Percentiles rank a stretch among this genome's conserved stretches.
These are phyloP conservation scores for Puntigrus tetrazona DNA, from an alignment of 2,113 vertebrate species.

Conservation along the genomic window DNA sequence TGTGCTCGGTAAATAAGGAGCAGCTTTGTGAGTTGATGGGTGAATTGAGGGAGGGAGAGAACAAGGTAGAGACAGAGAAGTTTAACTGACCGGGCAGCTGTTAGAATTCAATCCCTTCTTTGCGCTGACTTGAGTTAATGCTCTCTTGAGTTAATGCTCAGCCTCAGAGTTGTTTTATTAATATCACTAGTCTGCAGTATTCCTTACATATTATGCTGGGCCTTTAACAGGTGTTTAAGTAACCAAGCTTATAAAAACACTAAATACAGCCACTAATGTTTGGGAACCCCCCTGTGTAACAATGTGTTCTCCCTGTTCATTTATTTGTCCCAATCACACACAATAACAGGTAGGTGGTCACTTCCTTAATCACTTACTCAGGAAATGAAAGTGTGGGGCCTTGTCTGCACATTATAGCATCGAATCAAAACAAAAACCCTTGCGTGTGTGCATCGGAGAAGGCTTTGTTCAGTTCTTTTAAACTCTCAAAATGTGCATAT, in stretches of 20 bases:
- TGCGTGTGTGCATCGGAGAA: slow-evolving; percentile 39
- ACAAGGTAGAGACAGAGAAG: slow-evolving; percentile 55
- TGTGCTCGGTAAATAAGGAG: slow-evolving; percentile 74
- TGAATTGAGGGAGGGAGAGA: slow-evolving; percentile 56
- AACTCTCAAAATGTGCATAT: background rate
- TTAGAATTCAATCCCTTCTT: slow-evolving; percentile 69
- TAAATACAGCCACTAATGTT: slow-evolving; percentile 20
- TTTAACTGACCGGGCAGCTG: slow-evolving; percentile 63
- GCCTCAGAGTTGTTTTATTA: slow-evolving; percentile 71
- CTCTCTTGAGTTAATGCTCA: too few species aligned
- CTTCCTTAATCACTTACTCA: slow-evolving; percentile 76
- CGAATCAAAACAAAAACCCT: slow-evolving; percentile 63
- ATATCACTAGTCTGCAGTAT: background rate
- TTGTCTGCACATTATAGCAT: slow-evolving; percentile 62
- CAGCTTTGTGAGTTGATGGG: slow-evolving; percentile 69
- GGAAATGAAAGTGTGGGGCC: slow-evolving; percentile 74
- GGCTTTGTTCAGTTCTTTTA: background rate
- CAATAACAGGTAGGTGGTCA: slow-evolving; percentile 75
- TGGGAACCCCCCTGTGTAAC: slow-evolving; percentile 39
- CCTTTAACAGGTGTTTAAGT: slow-evolving; percentile 2
- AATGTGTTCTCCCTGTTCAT: slow-evolving; percentile 70
- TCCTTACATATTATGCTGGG: background rate
- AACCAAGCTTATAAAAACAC: background rate
- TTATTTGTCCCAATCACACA: slow-evolving; percentile 68
- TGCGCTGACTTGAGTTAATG: slow-evolving; percentile 69